These are phyloP conservation scores for Mimachlamys varia DNA, from an alignment of 2,888 invertebrate species.

Conservation along the genomic window DNA sequence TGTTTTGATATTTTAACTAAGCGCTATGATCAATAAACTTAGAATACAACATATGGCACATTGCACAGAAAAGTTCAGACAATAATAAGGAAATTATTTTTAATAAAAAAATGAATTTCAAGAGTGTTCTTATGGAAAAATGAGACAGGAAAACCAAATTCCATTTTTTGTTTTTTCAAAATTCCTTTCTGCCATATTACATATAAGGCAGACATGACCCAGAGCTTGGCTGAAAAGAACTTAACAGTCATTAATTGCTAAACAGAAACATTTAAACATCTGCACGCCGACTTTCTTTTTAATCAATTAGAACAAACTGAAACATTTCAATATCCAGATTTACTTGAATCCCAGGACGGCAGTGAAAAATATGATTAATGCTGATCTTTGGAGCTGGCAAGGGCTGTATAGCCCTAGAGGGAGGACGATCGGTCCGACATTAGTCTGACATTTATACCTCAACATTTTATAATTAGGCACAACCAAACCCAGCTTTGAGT, in stretches of 20 bases:
- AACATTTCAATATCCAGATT: conserved; percentile 31
- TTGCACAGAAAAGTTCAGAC: too few relatives aligned
- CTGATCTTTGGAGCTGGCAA: background rate
- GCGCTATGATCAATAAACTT: too few relatives aligned
- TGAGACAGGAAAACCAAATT: too few relatives aligned
- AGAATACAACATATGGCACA: too few relatives aligned
- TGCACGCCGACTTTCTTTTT: background rate
- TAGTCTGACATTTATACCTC: background rate
- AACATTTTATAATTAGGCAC: background rate
- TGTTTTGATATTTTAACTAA: too few relatives aligned
- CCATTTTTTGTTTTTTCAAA: too few relatives aligned
- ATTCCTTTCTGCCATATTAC: too few relatives aligned
- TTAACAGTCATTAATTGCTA: background rate
- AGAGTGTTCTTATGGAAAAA: too few relatives aligned
- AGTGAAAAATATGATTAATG: conserved; percentile 24
- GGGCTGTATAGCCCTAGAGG: background rate
- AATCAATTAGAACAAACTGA: conserved; percentile 24
- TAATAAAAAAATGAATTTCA: too few relatives aligned
- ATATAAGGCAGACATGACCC: too few relatives aligned
- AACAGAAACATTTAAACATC: background rate
- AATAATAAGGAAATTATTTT: too few relatives aligned
- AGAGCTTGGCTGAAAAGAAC: too few relatives aligned
- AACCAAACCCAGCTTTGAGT: background rate
- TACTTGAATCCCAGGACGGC: background rate
- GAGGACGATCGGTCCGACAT: background rate